Evolutionary conservation across 2,113 vertebrate genomes (phyloP).

Genomic region (Colistium nudipinnis): DNA sequence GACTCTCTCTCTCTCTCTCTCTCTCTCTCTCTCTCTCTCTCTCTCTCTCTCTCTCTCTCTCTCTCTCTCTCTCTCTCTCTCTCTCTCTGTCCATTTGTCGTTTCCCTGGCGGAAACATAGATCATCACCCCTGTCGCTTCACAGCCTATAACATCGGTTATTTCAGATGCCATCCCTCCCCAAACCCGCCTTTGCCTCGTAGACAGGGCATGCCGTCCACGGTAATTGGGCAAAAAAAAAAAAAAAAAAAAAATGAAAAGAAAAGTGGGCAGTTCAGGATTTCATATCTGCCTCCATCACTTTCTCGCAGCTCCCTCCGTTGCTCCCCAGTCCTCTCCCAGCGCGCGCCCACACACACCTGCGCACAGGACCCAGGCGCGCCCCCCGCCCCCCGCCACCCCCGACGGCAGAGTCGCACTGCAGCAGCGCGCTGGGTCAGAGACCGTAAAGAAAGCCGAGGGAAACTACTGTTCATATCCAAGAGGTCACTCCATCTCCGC

Average conservation of each 20-base stretch:
- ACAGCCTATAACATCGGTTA: constrained; percentile 49
- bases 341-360: constrained; percentile 49
- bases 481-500: constrained; percentile 4
- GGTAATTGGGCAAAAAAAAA: constrained; percentile 42
- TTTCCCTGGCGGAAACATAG: constrained; percentile 31
- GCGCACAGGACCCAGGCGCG: constrained; percentile 43
- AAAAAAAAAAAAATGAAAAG: no score
- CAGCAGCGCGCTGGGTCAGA: constrained; percentile 72
- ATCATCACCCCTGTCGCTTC: constrained; percentile 25
- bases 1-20: no score
- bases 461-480: neutral
- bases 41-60: no score
- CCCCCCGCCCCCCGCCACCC: constrained; percentile 2
- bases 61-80: no score
- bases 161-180: constrained; percentile 47
- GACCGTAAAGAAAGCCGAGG: constrained; percentile 45
- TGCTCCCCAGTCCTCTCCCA: constrained; percentile 41
- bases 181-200: constrained; percentile 15
- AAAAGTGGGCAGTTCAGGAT: constrained; percentile 76
- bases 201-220: constrained; percentile 59
- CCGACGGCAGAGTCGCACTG: constrained; percentile 70
- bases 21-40: no score
- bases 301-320: constrained; percentile 57
- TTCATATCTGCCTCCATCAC: constrained; percentile 59
- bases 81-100: constrained; percentile 37